Base-by-base conservation (phyloP, 2,113 vertebrate species). In the Bufo bufo region DNA sequence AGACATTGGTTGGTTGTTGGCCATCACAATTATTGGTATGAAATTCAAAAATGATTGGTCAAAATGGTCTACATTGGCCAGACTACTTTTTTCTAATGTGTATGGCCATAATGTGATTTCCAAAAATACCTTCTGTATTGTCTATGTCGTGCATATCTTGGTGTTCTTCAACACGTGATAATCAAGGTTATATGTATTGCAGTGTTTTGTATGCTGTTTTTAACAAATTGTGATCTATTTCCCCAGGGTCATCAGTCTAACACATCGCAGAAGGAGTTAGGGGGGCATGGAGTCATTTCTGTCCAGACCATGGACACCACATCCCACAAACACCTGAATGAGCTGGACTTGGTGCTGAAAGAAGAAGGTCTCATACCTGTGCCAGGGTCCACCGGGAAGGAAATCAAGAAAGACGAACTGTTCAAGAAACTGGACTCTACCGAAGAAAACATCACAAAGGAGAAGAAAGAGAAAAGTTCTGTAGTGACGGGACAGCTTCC, bases 381-480 rank as follows among this genome's bases (percentile, higher is more conserved):
- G 2, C 16, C 63, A 0, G 81, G 19, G 2, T 13, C 20, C 14
- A n/a, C 13, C 52, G 45, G 19, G 19, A 83, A 83, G 19, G 14
- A 49, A 4, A 61, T 63, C 19, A 84, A 84, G 87, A 93, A 95
- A 65, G 94, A 94, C 1, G 85, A 84, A 54, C 47, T 19, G 1
- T 5, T 47, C 50, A 84, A 78, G 49, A 88, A 84, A 69, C 56
- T 50, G 19, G 82, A 69, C 80, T 71, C 19, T 6, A 59, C 23
- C 3, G 92, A 96, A 49, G 96, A 97, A 85, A 97, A 97, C 2
- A 43, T 95, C 86, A 97, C 96, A 74, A 94, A 81, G 0, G 93
- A 95, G 61, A 97, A 97, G 89, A 92, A 84, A 19, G 23, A 88
- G 4, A 86, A 89, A 0, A 84, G 85, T 1, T 2, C 1, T 0